Evolutionary conservation across 2,113 vertebrate species (phyloP).

Genomic region (Cardinalis cardinalis): DNA sequence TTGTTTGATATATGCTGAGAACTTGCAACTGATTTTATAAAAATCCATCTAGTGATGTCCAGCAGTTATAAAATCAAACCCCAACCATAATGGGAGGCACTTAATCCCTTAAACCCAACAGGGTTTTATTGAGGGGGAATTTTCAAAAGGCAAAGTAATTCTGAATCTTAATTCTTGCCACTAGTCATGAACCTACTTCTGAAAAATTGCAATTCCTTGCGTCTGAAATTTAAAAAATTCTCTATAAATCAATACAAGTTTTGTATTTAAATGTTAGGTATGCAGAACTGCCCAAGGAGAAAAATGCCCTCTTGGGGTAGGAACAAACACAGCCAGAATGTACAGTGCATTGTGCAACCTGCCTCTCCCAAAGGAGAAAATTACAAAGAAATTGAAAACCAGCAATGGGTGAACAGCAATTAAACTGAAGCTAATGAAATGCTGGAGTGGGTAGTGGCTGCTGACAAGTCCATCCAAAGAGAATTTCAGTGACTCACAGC

Average conservation of each 20-base stretch:
- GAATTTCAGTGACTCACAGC: not conserved
- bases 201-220: not conserved
- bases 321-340: not conserved
- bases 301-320: not conserved
- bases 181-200: not conserved
- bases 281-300: not conserved
- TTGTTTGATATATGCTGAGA: not conserved
- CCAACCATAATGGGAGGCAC: not conserved
- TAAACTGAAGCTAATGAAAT: not conserved
- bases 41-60: not conserved
- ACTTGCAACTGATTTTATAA: not conserved
- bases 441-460: not conserved
- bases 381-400: not conserved
- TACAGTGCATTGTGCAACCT: not conserved
- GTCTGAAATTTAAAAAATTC: not conserved
- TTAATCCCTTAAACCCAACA: not conserved
- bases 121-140: not conserved
- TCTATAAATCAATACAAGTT: not conserved
- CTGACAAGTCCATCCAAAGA: not conserved
- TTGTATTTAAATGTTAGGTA: not conserved
- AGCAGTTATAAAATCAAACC: not conserved
- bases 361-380: not conserved
- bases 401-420: not conserved
- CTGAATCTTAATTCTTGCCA: not conserved
- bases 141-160: not conserved